A percentile compares a stretch with the other conserved stretches of the same genome.
phyloP scores from a whole-genome alignment of 2,797 vertebrate genomes.

The Ciconia nigra region DNA sequence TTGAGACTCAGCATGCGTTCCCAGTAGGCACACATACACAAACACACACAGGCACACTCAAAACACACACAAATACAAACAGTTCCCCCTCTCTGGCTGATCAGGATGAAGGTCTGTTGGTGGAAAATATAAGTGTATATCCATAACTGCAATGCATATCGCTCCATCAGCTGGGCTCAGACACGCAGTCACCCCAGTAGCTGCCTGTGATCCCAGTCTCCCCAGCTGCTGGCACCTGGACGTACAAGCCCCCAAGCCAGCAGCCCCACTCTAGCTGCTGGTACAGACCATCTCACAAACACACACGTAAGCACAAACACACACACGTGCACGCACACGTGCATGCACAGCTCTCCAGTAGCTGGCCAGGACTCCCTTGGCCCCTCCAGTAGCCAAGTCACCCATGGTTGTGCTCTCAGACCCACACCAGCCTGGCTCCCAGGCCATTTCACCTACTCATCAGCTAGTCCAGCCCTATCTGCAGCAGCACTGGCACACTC shows the following conservation, averaged over 20 bases:
- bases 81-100: not conserved
- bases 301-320: too few relatives aligned
- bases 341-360: not conserved
- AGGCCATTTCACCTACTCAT: not conserved
- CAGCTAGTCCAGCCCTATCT: not conserved
- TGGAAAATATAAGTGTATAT: not conserved
- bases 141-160: not conserved
- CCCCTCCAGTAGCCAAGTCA: not conserved
- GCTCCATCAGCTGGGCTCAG: not conserved
- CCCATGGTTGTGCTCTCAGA: not conserved
- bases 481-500: not conserved
- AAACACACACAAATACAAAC: not conserved
- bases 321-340: fast-evolving
- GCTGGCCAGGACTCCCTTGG: not conserved
- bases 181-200: not conserved
- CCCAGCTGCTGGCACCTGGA: not conserved
- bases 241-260: not conserved
- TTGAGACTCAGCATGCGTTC: not conserved
- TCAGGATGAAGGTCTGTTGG: not conserved
- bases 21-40: not conserved
- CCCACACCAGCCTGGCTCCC: not conserved
- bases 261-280: not conserved
- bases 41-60: not conserved
- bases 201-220: not conserved
- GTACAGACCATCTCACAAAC: not conserved